A percentile compares a stretch with the other conserved stretches of the same genome.
phyloP scores from a whole-genome alignment of 2,888 invertebrate genomes.

The Dromius quadrimaculatus region DNA sequence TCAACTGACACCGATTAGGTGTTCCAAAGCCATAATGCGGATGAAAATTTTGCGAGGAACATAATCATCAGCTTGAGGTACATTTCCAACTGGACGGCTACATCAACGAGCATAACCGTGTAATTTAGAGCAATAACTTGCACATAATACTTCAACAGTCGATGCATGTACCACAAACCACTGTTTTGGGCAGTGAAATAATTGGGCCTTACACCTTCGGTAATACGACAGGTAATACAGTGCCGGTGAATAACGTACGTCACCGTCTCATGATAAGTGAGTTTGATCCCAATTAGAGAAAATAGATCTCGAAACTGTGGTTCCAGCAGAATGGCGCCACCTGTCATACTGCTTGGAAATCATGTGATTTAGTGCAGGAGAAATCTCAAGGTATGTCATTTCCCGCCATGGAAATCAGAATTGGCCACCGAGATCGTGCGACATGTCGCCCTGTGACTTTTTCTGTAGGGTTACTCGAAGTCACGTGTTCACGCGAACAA shows the following conservation, averaged over 20 bases:
- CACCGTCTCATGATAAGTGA: neutral
- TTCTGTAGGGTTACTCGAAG: conserved; percentile 4
- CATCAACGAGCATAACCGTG: neutral
- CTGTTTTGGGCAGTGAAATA: neutral
- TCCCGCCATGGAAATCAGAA: conserved; percentile 4
- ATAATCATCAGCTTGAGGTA: neutral
- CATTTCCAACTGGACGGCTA: no score
- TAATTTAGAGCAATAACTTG: neutral
- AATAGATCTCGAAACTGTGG: conserved; percentile 6
- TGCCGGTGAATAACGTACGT: neutral
- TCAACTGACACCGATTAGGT: conserved; percentile 6
- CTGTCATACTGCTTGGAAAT: neutral
- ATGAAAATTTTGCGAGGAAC: neutral
- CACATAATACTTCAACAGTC: conserved; percentile 9
- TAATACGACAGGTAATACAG: conserved; percentile 2
- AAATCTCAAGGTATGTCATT: neutral
- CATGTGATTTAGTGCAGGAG: neutral
- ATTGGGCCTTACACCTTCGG: neutral
- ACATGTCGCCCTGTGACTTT: neutral
- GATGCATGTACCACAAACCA: conserved; percentile 6
- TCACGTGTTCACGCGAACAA: conserved; percentile 13
- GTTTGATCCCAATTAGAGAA: conserved; percentile 1
- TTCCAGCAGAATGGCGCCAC: no score
- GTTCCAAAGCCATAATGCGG: neutral
- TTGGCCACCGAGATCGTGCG: conserved; percentile 18